Conservation (phyloP, 2,113 vertebrate genomes). For the Boleophthalmus pectinirostris region DNA sequence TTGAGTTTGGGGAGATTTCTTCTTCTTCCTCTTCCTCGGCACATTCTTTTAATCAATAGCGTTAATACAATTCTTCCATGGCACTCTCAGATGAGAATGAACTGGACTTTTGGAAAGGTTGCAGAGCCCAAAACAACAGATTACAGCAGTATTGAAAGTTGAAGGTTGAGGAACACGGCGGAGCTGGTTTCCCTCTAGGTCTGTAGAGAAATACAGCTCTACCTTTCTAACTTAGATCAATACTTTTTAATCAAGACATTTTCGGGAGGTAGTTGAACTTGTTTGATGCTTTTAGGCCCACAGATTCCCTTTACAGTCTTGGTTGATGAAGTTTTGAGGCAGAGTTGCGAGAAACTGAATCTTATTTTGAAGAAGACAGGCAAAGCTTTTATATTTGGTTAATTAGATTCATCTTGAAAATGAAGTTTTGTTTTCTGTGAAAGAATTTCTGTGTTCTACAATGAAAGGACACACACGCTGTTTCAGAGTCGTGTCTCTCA, state of each 20-base stretch:
- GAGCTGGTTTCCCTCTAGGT: background rate
- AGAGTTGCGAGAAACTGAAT: background rate
- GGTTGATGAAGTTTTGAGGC: background rate
- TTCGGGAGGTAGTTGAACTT: constrained; percentile 2
- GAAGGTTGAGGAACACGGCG: background rate
- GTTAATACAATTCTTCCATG: background rate
- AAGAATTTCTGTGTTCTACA: background rate
- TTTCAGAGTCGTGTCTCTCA: background rate
- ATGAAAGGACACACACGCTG: background rate
- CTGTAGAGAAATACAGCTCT: constrained; percentile 24
- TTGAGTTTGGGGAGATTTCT: background rate
- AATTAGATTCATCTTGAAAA: background rate
- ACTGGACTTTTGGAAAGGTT: constrained; percentile 11
- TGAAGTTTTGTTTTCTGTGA: background rate
- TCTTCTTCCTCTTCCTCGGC: background rate
- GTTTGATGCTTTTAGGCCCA: background rate
- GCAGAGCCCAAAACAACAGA: constrained; percentile 12
- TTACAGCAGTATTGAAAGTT: constrained; percentile 12
- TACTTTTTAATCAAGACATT: constrained; percentile 47
- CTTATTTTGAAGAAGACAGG: background rate
- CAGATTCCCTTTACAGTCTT: constrained; percentile 12
- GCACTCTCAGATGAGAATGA: background rate
- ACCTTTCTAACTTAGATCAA: constrained; percentile 24
- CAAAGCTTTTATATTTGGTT: background rate
- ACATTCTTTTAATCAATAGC: background rate